These are phyloP conservation scores for Agraylea sexmaculata DNA, from an alignment of 1,140 invertebrate genomes.

Conservation along the genomic window DNA sequence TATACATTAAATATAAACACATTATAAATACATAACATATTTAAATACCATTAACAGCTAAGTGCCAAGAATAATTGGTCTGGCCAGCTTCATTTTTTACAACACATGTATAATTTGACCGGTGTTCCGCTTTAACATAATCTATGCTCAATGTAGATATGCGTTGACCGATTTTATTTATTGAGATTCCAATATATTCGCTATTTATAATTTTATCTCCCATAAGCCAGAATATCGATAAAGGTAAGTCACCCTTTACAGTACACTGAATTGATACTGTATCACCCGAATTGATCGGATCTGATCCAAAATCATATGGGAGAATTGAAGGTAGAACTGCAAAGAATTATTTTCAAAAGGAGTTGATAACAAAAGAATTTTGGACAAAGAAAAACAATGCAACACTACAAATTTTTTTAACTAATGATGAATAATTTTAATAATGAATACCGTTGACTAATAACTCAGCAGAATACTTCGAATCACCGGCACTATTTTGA, in stretches of 20 bases:
- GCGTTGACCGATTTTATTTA: constrained; percentile 39
- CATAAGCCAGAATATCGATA: constrained; percentile 54
- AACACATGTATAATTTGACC: constrained; percentile 46
- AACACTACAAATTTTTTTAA: constrained; percentile 3
- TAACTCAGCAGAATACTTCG: constrained; percentile 48
- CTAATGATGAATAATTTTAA: constrained; percentile 2
- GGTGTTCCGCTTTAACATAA: constrained; percentile 37
- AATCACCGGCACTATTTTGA: constrained; percentile 50
- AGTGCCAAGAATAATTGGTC: constrained; percentile 25
- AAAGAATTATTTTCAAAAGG: constrained; percentile 11
- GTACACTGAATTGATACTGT: constrained; percentile 62
- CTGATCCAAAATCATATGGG: constrained; percentile 55
- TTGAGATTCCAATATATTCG: constrained; percentile 30
- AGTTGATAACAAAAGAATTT: neutral
- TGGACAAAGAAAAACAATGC: constrained; percentile 2
- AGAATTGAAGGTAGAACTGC: constrained; percentile 54
- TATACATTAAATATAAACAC: constrained; percentile 1
- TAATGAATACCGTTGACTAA: constrained; percentile 46
- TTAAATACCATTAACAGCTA: constrained; percentile 38
- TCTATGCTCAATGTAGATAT: constrained; percentile 47
- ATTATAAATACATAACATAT: constrained; percentile 6
- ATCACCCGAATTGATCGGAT: constrained; percentile 56
- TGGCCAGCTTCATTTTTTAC: constrained; percentile 41
- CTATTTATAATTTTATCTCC: constrained; percentile 39
- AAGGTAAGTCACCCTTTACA: constrained; percentile 57